Base-by-base conservation (phyloP, 37 sponge, comb jelly and placozoan species). In the Ephydatia muelleri region DNA sequence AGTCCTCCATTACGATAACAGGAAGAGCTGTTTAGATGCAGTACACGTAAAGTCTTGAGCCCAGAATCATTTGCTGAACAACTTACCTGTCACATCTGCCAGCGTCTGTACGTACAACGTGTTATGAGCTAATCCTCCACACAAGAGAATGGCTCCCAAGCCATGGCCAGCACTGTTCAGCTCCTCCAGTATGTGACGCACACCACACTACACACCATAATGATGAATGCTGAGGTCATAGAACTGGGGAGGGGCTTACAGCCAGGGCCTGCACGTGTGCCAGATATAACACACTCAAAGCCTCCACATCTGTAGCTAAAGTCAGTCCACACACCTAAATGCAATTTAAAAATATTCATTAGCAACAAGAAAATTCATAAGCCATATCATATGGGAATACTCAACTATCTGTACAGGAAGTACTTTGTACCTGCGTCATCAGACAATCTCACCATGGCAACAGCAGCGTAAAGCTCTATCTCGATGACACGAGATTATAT, bases 261-360 rank as follows among this genome's bases (percentile, higher is more conserved):
- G 94, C 97, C 31, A 96, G 81, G 27, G 92, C 83, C 38, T 91
- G 94, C 12, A 96, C 26, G 16, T 92, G 82, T 4, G 97, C 90
- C 19, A 96, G 84, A 37, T 96, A 96, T 22, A 66, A 21, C 0
- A 49, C 25, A n/a, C 80, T 83, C 30, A 96, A 70, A 68, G 85
- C 84, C 29, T 86, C 83, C 6, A 86, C 23, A 5, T 39, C 49
- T 19, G 30, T 29, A 22, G 26, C 28, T 37, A 96, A 70, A n/a
- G 86, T 67, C 38, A 93, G 85, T 12, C 97, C 97, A 9, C 65
- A 38, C n/a, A 87, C 49, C 87, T 87, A 26, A 2, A 77, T 9
- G 73, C 23, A 43, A 43, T 3, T 16, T 5, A 57, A 57, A 57
- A 57, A 1, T 1, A 57, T 5, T 16, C 19, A 57, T 57, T 57